A percentile compares a stretch with the other conserved stretches of the same genome.
These are phyloP conservation scores for Pipistrellus kuhlii DNA, from an alignment of 2,797 vertebrate species.

Conservation along the genomic window DNA sequence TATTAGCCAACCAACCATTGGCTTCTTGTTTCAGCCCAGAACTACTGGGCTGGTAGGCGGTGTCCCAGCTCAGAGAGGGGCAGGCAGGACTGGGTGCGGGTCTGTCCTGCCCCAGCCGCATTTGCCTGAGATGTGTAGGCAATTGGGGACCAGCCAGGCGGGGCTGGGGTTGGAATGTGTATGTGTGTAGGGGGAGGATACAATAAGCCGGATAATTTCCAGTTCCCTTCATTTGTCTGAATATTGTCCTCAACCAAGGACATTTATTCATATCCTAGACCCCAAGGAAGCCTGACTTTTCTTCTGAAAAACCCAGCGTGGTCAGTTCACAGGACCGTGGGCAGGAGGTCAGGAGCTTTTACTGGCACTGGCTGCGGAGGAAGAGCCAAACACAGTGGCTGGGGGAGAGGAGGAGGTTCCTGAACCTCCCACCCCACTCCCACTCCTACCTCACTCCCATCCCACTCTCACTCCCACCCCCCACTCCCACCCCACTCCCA, in stretches of 20 bases:
- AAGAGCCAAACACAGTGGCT: neutral
- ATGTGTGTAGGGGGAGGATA: neutral
- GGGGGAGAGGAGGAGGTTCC: neutral
- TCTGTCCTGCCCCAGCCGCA: neutral
- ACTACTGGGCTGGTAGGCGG: neutral
- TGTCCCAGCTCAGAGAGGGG: neutral
- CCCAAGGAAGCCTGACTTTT: neutral
- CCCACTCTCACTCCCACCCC: neutral
- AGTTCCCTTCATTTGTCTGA: constrained; percentile 29
- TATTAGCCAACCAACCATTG: constrained; percentile 18
- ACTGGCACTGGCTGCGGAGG: neutral
- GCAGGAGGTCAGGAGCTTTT: neutral
- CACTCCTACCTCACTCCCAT: neutral
- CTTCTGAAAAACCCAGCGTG: neutral
- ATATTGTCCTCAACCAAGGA: neutral
- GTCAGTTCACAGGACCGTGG: neutral
- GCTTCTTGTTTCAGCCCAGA: constrained; percentile 37
- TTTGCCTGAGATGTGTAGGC: constrained; percentile 18
- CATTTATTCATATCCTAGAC: neutral
- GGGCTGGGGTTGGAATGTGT: neutral
- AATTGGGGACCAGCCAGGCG: neutral
- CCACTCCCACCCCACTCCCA: no score
- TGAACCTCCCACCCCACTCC: neutral
- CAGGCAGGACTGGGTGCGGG: neutral
- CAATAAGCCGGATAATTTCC: neutral